Conservation (phyloP, 2,888 invertebrate genomes). For the Drosophila birchii region DNA sequence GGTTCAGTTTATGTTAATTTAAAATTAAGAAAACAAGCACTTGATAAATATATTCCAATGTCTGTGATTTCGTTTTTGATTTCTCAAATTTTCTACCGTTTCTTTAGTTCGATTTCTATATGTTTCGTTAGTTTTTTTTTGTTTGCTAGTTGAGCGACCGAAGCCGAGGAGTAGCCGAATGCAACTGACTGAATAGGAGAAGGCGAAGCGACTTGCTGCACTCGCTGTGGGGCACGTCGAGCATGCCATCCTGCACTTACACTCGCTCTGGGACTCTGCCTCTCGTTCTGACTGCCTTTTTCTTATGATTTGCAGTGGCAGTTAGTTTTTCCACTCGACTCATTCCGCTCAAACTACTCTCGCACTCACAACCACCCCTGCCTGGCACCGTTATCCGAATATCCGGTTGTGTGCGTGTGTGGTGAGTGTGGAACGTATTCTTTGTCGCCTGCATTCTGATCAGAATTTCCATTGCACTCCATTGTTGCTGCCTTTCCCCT, state of each 20-base stretch:
- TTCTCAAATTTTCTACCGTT: constrained; percentile 1
- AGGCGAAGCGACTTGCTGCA: constrained; percentile 27
- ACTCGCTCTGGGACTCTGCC: not conserved
- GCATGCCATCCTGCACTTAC: constrained; percentile 19
- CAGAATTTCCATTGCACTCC: constrained; percentile 53
- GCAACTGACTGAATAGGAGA: constrained; percentile 53
- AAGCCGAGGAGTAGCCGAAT: constrained; percentile 66
- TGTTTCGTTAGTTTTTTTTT: not conserved
- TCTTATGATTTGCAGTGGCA: constrained; percentile 77
- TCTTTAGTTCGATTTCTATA: not conserved
- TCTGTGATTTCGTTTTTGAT: constrained; percentile 7
- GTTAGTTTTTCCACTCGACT: constrained; percentile 54
- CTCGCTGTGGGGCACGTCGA: constrained; percentile 35
- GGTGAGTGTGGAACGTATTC: constrained; percentile 73
- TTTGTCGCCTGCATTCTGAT: constrained; percentile 75
- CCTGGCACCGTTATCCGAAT: constrained; percentile 68
- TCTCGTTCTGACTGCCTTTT: constrained; percentile 8
- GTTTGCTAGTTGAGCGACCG: constrained; percentile 19
- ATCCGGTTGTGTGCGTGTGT: constrained; percentile 13
- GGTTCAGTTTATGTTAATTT: constrained; percentile 4
- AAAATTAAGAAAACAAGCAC: constrained; percentile 13
- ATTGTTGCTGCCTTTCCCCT: constrained; percentile 57
- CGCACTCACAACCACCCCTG: constrained; percentile 56
- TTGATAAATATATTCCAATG: constrained; percentile 11
- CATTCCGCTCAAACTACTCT: constrained; percentile 53